A percentile compares a stretch with the other conserved stretches of the same genome.
Evolutionary conservation across 2,888 invertebrate genomes (phyloP).

Genomic region (Xestobium rufovillosum): DNA sequence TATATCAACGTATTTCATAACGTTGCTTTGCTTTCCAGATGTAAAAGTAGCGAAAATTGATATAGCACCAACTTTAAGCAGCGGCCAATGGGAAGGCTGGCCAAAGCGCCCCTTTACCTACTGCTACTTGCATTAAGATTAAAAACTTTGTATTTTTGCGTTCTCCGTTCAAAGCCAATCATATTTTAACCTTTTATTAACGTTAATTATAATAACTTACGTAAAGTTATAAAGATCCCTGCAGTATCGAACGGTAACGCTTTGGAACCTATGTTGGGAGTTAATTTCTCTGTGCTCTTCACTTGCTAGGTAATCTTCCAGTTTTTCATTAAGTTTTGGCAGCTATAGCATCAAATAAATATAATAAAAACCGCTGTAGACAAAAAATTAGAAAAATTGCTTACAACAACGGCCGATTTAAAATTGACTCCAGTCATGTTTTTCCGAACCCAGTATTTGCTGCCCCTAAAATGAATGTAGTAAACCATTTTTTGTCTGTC

Average conservation of each 20-base stretch:
- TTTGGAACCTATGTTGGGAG: slow-evolving; percentile 58
- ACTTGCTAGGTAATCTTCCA: slow-evolving; percentile 48
- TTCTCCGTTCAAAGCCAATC: too few species aligned
- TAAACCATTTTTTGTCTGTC: slow-evolving; percentile 32
- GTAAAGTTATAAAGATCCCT: slow-evolving; percentile 60
- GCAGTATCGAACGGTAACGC: slow-evolving; percentile 51
- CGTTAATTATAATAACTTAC: too few species aligned
- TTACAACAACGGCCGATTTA: slow-evolving; percentile 50
- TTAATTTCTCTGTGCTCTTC: slow-evolving; percentile 50
- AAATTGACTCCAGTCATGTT: slow-evolving; percentile 51
- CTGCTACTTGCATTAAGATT: too few species aligned
- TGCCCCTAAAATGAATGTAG: slow-evolving; percentile 25
- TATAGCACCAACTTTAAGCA: too few species aligned
- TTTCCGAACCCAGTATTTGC: slow-evolving; percentile 40
- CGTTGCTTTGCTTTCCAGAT: neutral
- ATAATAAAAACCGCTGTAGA: slow-evolving; percentile 5
- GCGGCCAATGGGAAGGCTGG: too few species aligned
- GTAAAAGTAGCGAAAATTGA: neutral
- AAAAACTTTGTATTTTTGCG: too few species aligned
- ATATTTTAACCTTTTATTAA: too few species aligned
- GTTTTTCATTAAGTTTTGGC: slow-evolving; percentile 39
- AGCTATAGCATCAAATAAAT: slow-evolving; percentile 29
- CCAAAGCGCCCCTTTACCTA: too few species aligned
- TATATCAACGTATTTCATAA: neutral
- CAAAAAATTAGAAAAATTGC: slow-evolving; percentile 12